Evolutionary conservation across 2,797 vertebrate genomes (phyloP), one percentile per base, ranked within the genome.

Genomic region (Centroberyx gerrardi): DNA sequence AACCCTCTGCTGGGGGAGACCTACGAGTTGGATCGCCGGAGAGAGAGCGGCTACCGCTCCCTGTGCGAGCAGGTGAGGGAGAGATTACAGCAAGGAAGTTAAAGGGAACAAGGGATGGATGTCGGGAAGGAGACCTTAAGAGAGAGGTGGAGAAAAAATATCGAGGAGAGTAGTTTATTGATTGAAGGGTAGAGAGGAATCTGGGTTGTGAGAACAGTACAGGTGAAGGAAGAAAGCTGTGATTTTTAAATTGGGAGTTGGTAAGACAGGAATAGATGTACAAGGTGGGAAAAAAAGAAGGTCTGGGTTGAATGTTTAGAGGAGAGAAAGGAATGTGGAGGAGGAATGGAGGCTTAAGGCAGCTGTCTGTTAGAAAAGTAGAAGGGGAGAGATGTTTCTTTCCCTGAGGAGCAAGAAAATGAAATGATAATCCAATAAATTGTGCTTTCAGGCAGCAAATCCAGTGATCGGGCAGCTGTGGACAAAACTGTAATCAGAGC

Each of bases 1-100:
- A 99, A 99, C 91, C 97, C 98, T 0, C 94, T 99, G 74, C 95
- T 99, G 72, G 98, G 97, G 3, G 98, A 99, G 82, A 99, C 98
- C 1, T 99, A 96, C 0, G 98, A 99, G 92, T 94, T 99, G 85
- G 98, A 99, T 90, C 96, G 97, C 0, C 80, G 95, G 83, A 95
- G 96, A 84, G 98, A 99, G 83, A 97, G 93, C 0, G 97, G 98
- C 14, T 99, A 98, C 87, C 95, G 97, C 54, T 99, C 98, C 28
- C 95, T 99, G 64, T 99, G 98, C 4, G 97, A 99, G 88, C 98
- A 99, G 96, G 98, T 92, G 61, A 76, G 84, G n/a, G 13, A 4
- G n/a, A 7, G 10, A 5, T 10, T 36, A 2, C 0, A 14, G 2
- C 7, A 15, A 36, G 61, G 64, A 72, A 73, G 40, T 56, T 38